Evolutionary conservation across 2,113 vertebrate genomes (phyloP).

Genomic region (Dinomys branickii): DNA sequence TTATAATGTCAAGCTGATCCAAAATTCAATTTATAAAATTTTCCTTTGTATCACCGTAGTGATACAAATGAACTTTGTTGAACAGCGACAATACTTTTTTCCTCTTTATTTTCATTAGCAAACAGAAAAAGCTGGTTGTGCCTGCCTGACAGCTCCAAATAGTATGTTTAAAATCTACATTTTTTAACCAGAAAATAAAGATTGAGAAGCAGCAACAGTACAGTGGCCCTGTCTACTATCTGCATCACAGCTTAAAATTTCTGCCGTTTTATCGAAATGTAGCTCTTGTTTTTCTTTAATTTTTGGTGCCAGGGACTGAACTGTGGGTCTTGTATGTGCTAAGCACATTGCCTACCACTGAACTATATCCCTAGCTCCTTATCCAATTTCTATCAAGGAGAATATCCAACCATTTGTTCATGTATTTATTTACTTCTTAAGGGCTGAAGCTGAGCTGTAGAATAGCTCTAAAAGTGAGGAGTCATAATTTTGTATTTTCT

Average conservation of each 20-base stretch:
- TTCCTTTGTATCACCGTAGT: slow-evolving; percentile 44
- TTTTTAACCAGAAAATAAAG: background rate
- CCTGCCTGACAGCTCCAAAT: slow-evolving; percentile 30
- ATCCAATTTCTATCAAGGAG: slow-evolving; percentile 26
- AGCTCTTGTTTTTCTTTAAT: background rate
- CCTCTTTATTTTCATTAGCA: slow-evolving; percentile 21
- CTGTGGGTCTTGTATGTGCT: background rate
- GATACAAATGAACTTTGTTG: slow-evolving; percentile 5
- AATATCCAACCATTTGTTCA: slow-evolving; percentile 39
- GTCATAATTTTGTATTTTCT: slow-evolving; percentile 43
- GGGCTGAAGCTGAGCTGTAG: background rate
- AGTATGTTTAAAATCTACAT: background rate
- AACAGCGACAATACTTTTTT: slow-evolving; percentile 34
- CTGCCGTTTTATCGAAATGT: slow-evolving; percentile 32
- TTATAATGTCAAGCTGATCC: background rate
- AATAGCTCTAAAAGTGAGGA: background rate
- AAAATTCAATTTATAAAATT: slow-evolving; percentile 43
- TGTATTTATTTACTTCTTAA: slow-evolving; percentile 38
- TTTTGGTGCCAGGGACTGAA: background rate
- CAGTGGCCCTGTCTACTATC: background rate
- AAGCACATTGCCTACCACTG: background rate
- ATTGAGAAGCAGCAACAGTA: background rate
- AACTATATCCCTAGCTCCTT: background rate
- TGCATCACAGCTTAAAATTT: slow-evolving; percentile 2
- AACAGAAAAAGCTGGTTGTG: slow-evolving; percentile 41